phyloP scores from a whole-genome alignment of 1,140 invertebrate species.

The Philotrypesis tridentata region DNA sequence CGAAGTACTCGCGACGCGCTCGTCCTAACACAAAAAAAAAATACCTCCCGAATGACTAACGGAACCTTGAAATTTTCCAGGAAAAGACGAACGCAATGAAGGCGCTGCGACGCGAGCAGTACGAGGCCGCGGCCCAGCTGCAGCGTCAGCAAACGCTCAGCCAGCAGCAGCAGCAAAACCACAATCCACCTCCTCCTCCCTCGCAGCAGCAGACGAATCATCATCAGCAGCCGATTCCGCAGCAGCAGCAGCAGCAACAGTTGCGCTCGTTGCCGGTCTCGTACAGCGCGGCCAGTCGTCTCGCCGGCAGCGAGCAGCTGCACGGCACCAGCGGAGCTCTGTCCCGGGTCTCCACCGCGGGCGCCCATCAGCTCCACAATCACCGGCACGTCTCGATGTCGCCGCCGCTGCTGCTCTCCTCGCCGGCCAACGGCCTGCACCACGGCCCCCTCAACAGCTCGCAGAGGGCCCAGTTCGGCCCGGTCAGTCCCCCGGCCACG shows the following conservation, averaged over 20 bases:
- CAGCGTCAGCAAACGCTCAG: conserved; percentile 65
- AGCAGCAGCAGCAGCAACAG: not conserved
- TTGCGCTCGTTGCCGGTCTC: not conserved
- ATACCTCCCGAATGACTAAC: too few species aligned
- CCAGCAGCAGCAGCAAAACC: conserved; percentile 56
- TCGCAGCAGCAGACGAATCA: conserved; percentile 51
- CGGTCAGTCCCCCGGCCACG: conserved; percentile 65
- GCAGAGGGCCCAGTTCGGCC: conserved; percentile 67
- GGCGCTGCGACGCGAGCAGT: conserved; percentile 71
- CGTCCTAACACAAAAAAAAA: too few species aligned
- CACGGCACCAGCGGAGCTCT: not conserved
- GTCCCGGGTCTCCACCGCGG: conserved; percentile 6
- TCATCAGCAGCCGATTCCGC: conserved; percentile 36
- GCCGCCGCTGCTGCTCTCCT: conserved; percentile 64
- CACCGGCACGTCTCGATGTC: conserved; percentile 54
- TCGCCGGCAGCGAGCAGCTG: conserved; percentile 11
- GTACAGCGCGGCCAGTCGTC: conserved; percentile 11
- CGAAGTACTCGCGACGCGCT: too few species aligned
- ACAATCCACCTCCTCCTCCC: conserved; percentile 49
- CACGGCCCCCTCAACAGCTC: conserved; percentile 40
- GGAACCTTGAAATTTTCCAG: conserved; percentile 57
- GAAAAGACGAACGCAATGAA: conserved; percentile 76
- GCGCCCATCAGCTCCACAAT: conserved; percentile 51
- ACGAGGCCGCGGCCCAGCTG: conserved; percentile 67
- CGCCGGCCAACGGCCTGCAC: conserved; percentile 55